phyloP scores from a whole-genome alignment of 2,113 vertebrate genomes.

The Clupea harengus region DNA sequence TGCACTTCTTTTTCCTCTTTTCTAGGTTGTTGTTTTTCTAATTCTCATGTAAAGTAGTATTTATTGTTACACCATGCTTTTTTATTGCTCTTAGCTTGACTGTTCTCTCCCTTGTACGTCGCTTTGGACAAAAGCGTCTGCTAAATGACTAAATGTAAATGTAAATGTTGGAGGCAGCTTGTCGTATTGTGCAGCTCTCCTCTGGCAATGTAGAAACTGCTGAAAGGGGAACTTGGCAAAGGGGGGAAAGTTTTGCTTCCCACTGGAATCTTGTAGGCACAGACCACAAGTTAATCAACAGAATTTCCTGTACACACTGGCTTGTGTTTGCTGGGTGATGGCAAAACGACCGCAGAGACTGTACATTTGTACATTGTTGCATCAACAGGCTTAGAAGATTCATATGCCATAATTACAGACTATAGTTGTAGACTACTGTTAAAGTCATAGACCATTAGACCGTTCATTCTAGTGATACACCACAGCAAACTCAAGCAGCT shows the following conservation, averaged over 20 bases:
- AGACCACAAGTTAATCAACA: not conserved
- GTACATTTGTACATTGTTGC: not conserved
- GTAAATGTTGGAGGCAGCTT: too few relatives aligned
- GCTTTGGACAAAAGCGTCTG: too few relatives aligned
- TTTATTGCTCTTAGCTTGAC: too few relatives aligned
- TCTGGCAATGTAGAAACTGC: not conserved
- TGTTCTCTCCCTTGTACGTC: too few relatives aligned
- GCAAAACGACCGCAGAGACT: not conserved
- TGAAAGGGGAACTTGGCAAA: not conserved
- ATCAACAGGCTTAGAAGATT: not conserved
- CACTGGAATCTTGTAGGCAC: not conserved
- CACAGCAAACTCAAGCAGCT: not conserved
- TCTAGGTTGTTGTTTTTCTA: too few relatives aligned
- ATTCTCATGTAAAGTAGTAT: too few relatives aligned
- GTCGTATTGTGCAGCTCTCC: not conserved
- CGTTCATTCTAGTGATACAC: not conserved
- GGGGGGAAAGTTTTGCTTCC: not conserved
- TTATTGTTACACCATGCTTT: too few relatives aligned
- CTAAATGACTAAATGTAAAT: too few relatives aligned
- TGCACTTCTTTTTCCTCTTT: too few relatives aligned
- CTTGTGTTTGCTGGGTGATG: not conserved
- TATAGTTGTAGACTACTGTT: not conserved
- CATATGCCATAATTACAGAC: not conserved
- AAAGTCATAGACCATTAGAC: not conserved
- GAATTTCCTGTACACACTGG: not conserved